Percentiles rank a stretch among this genome's conserved stretches.
Conservation (phyloP, 2,888 invertebrate species). For the Leptogaster cylindrica region DNA sequence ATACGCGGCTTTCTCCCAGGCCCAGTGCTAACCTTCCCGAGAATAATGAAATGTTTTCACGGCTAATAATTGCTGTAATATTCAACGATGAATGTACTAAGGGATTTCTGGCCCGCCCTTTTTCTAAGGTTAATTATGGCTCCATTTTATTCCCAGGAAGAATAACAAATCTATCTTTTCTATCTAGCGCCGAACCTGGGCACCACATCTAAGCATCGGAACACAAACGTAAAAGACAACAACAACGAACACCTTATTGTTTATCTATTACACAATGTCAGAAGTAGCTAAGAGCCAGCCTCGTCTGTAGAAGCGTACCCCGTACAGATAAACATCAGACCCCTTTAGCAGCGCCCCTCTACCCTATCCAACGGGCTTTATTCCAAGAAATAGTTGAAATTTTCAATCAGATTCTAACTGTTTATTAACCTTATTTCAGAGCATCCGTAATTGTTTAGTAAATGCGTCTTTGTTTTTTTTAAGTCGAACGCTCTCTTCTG, state of each 20-base stretch:
- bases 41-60: conserved; percentile 28
- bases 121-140: conserved; percentile 25
- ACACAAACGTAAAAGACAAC: neutral
- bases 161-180: conserved; percentile 6
- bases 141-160: conserved; percentile 13
- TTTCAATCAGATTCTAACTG: conserved; percentile 46
- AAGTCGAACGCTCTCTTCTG: conserved; percentile 38
- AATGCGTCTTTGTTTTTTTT: conserved; percentile 41
- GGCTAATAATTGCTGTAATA: conserved; percentile 28
- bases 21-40: neutral
- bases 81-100: conserved; percentile 31
- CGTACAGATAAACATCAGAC: neutral
- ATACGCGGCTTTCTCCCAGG: conserved; percentile 15
- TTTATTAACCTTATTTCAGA: conserved; percentile 46
- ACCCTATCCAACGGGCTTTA: conserved; percentile 37
- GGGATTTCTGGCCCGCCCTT: conserved; percentile 31
- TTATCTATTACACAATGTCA: neutral
- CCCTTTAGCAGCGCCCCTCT: no score
- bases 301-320: no score
- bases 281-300: no score
- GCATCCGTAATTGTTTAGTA: conserved; percentile 43
- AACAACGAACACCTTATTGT: neutral
- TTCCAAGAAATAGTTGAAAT: conserved; percentile 40
- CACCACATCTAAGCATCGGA: conserved; percentile 1
- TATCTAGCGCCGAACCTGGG: neutral